Conservation (phyloP, 2,113 vertebrate species). For the Gnathonemus echidnorhynchus region DNA sequence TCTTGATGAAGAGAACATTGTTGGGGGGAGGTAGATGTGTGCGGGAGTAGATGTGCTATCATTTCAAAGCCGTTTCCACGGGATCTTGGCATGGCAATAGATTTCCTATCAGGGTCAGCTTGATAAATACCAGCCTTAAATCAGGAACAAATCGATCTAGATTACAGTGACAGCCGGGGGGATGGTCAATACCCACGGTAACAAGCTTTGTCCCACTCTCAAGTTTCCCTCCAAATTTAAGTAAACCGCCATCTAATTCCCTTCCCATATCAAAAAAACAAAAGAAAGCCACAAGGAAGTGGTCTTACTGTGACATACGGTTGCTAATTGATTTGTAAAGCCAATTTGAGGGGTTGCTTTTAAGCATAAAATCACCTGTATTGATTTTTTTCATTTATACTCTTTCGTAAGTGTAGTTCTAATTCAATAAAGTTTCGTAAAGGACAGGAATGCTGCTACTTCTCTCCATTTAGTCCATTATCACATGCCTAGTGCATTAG, state of each 20-base stretch:
- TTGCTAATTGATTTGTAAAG: neutral
- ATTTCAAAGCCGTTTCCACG: neutral
- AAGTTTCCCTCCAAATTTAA: constrained; percentile 28
- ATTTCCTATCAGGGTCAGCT: constrained; percentile 21
- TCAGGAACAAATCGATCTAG: constrained; percentile 32
- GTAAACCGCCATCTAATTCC: neutral
- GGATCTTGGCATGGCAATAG: neutral
- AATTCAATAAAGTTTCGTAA: constrained; percentile 38
- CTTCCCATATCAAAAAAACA: neutral
- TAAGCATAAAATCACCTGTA: constrained; percentile 28
- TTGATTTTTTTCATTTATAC: constrained; percentile 40
- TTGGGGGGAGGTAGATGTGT: neutral
- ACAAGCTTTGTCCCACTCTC: constrained; percentile 20
- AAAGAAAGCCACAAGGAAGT: neutral
- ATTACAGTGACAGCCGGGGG: constrained; percentile 25
- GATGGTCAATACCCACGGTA: constrained; percentile 19
- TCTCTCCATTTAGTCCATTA: constrained; percentile 21
- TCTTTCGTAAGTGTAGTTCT: constrained; percentile 30
- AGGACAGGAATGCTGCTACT: constrained; percentile 28
- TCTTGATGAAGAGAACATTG: neutral
- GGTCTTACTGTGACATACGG: neutral
- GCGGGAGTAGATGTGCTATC: neutral
- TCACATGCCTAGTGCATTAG: constrained; percentile 24
- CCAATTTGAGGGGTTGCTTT: constrained; percentile 4
- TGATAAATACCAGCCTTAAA: constrained; percentile 27